Percentiles rank a stretch among this genome's conserved stretches.
These are phyloP conservation scores for Drosophila rellima DNA, from an alignment of 2,888 invertebrate species.

Conservation along the genomic window DNA sequence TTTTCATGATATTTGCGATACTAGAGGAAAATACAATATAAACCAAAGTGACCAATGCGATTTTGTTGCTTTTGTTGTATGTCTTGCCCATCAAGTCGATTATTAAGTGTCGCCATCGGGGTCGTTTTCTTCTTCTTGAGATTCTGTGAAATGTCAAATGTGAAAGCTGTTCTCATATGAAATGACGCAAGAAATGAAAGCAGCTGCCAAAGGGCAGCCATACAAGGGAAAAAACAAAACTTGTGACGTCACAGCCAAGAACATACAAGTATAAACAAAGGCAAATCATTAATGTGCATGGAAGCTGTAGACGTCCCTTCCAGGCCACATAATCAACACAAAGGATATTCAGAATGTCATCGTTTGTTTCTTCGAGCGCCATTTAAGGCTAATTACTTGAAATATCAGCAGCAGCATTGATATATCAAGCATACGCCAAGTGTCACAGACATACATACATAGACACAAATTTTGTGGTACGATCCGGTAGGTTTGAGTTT, in stretches of 20 bases:
- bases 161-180: conserved; percentile 66
- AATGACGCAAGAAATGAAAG: conserved; percentile 73
- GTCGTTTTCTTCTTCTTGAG: conserved; percentile 15
- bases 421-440: conserved; percentile 58
- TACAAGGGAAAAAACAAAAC: conserved; percentile 34
- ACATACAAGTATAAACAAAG: conserved; percentile 9
- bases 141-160: conserved; percentile 70
- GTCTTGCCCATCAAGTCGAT: conserved; percentile 32
- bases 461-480: conserved; percentile 7
- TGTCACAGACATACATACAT: conserved; percentile 27
- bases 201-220: conserved; percentile 62
- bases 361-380: conserved; percentile 10
- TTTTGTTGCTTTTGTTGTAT: conserved; percentile 13
- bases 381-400: conserved; percentile 55
- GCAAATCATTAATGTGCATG: conserved; percentile 23
- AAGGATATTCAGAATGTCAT: conserved; percentile 19
- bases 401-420: conserved; percentile 22
- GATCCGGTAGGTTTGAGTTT: not conserved
- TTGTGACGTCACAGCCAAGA: conserved; percentile 56
- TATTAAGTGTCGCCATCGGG: conserved; percentile 46
- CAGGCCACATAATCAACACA: conserved; percentile 42
- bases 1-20: not conserved
- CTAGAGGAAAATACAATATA: conserved; percentile 26
- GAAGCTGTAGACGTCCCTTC: conserved; percentile 38
- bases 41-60: conserved; percentile 16